Evolutionary conservation across 2,888 invertebrate species (phyloP), one percentile per base, ranked within the genome.

Genomic region (Meganola albula): DNA sequence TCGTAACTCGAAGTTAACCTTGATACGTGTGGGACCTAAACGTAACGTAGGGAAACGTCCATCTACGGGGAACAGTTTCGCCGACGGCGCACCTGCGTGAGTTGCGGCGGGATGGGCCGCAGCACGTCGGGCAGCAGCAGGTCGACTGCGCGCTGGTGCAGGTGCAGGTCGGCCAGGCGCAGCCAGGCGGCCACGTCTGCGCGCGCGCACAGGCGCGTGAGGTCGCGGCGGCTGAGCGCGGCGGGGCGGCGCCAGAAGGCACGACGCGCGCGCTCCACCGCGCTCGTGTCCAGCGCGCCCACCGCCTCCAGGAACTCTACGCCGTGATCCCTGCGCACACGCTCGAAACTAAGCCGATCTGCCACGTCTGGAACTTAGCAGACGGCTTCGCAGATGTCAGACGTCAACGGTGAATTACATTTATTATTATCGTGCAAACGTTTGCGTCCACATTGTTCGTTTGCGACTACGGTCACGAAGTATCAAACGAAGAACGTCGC

Each of bases 121-220:
- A 99, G 88, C 27, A 99, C 98, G 82, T 98, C 97, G 10, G 99
- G 98, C 79, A 99, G 94, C 53, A 99, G 90, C 58, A 98, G 93
- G 77, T 98, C 96, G 6, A 98, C 97, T 53, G 98, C 90, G 67
- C 95, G 94, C 85, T 99, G 99, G 85, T 98, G 97, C 79, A 99
- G 96, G 48, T 92, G 90, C 69, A 95, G 92, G 83, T 98, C 98
- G 29, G 96, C 95, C 63, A 88, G 88, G 30, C 91, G 88, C 55
- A 96, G 91, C 87, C 93, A 96, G 33, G 90, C 88, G 66, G 93
- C 92, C 31, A 95, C 92, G 52, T 91, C 91, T 33, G 50, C 47
- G 1, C 71, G 57, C 10, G 70, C 59, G 6, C 92, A 91, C 61
- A 95, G 86, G 34, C 89, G 93, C 74, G 94, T 93, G 31, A 98